Conservation (phyloP, 2,113 vertebrate genomes). For the Oryzias woworae region DNA sequence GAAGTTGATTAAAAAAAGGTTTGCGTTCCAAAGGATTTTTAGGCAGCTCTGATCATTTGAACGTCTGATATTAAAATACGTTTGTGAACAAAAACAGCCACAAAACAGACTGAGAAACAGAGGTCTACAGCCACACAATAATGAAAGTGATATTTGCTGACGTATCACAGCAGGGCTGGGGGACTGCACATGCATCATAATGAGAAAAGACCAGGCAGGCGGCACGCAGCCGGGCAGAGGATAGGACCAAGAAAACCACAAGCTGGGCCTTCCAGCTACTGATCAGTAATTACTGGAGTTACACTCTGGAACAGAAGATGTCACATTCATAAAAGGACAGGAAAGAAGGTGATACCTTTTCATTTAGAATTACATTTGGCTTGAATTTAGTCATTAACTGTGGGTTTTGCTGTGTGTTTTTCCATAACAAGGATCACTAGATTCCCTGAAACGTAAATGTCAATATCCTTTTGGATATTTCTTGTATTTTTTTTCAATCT, state of each 20-base stretch:
- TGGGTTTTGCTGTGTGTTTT: background rate
- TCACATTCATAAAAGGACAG: constrained; percentile 2
- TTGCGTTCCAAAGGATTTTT: too few species aligned
- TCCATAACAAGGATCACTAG: too few species aligned
- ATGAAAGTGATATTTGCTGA: constrained; percentile 56
- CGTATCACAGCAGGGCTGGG: constrained; percentile 41
- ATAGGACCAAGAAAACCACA: constrained; percentile 31
- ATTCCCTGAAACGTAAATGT: too few species aligned
- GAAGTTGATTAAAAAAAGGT: too few species aligned
- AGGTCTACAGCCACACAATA: constrained; percentile 35
- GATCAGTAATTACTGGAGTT: constrained; percentile 1
- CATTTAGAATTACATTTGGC: background rate
- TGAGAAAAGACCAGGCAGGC: constrained; percentile 36
- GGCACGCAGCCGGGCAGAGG: constrained; percentile 36
- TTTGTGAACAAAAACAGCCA: constrained; percentile 12
- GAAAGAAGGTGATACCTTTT: background rate
- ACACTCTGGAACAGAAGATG: background rate
- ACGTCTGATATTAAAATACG: background rate
- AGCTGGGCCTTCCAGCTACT: constrained; percentile 11
- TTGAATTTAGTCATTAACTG: background rate
- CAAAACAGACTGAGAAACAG: constrained; percentile 7
- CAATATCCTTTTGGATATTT: too few species aligned
- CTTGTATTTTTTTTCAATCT: too few species aligned
- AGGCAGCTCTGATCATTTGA: too few species aligned
- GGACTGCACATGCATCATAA: constrained; percentile 52